Base-by-base conservation (phyloP, 1,140 invertebrate species). In the Formica selysi region DNA sequence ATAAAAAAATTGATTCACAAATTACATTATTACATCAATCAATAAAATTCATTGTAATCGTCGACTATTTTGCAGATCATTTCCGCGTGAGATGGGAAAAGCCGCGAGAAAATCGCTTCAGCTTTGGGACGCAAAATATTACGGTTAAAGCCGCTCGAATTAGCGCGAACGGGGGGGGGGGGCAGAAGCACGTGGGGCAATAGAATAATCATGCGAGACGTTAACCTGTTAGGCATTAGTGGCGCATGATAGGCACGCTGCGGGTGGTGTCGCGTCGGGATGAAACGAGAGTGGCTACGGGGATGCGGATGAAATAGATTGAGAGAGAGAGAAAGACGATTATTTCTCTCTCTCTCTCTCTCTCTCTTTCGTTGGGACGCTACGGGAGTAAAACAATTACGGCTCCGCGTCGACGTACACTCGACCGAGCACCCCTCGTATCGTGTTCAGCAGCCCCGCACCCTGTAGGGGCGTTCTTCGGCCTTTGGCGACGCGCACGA, bases 341-440 rank as follows among this genome's bases (percentile, higher is more conserved):
- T 32, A 32, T 32, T 32, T 73, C 38, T 64, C 57, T 32, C 16
- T 62, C 54, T 22, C 16, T 62, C 54, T 22, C 32, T 78, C 26
- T 65, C 61, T 64, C 48, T 70, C 64, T 48, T 41, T 26, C 44
- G 81, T 85, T 71, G 38, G 51, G 19, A 67, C 64, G 71, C 80
- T 87, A 84, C 91, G 91, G 90, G 94, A 95, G 94, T 95, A 94
- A 95, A 95, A 95, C 94, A 94, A 94, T 95, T 95, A 94, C 92
- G 93, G 93, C 90, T 83, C 67, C 92, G 91, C 93, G 92, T 93
- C 92, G 93, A 93, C 90, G 93, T 91, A 94, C 93, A 93, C 94
- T 95, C 92, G 93, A 95, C 86, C 89, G 93, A 91, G 89, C 94
- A 95, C 93, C 94, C 93, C 91, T 91, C 89, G 68, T 73, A 87